Evolutionary conservation across 2,888 invertebrate genomes (phyloP), one percentile per base, ranked within the genome.

Genomic region (Macrosoma leucophasiata): DNA sequence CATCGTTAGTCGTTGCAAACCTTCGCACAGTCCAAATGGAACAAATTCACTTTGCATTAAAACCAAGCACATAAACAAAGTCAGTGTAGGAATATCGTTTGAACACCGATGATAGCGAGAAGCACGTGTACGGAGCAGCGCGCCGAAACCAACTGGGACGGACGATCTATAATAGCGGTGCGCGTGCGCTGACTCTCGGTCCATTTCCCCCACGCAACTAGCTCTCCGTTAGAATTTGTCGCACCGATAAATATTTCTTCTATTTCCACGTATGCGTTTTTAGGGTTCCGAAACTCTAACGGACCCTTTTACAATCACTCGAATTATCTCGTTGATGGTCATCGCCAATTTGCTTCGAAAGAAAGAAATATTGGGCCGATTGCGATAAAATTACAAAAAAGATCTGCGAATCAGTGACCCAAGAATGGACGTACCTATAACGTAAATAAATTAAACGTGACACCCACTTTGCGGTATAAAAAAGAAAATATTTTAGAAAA

Each of bases 181-280:
- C 76, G 73, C 77, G 69, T 65, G 74, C 77, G 65, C 78, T 74
- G 69, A 63, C 67, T 68, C 71, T 63, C 77, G 73, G 75, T 71
- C 77, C 81, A 82, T 78, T 84, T 81, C 82, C 82, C 82, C 82
- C 82, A 81, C 82, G 79, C 81, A 65, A 61, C 69, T 64, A 68
- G 69, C 70, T 64, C 70, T 64, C 76, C 77, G 78, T 78, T 81
- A 79, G 76, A 78, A 50, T 51, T 50, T 53, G 60, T 59, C 55
- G 52, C 50, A 54, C 52, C 52, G 49, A 53, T 55, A 53, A 51
- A 39, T 48, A 46, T 45, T 53, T 50, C 53, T 47, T 48, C 48
- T 47, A 49, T 44, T 37, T 44, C 42, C 34, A 21, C 33, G 37
- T 36, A 27, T 38, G 39, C 43, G 29, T 23, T 15, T 27, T 11